Evolutionary conservation across 1,140 invertebrate species (phyloP), one percentile per base, ranked within the genome.

Genomic region (Lepidurus arcticus): DNA sequence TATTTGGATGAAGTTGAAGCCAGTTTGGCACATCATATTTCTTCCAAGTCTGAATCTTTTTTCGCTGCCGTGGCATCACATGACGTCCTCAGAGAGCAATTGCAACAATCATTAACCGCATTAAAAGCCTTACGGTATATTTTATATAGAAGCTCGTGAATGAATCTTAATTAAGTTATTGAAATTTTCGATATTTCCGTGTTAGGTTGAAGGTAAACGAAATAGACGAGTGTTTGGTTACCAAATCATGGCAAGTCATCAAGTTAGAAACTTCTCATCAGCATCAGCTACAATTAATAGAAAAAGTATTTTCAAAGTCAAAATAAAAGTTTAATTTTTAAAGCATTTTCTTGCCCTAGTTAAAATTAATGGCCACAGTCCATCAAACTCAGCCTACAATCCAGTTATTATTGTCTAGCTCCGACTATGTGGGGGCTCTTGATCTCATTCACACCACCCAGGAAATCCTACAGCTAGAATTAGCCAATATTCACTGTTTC

Each of bases 331-430:
- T 77, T 47, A 77, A 81, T 53, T 80, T 75, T 13, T 76, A 75
- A 73, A 73, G 73, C 43, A 77, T 77, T 42, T 76, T 74, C 44
- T 75, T 73, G 34, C 80, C 76, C 8, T 21, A 65, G 53, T 21
- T 98, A 26, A 94, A 95, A 84, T 85, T 98, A 75, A 98, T 98
- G 92, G 90, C 93, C 42, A 97, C 94, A 1, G 95, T 99, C 7
- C 92, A 98, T 84, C 96, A 99, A 88, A 98, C 97, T 74, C 98
- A 99, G 85, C 94, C 95, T 4, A 98, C 95, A 83, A 94, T 99
- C 82, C 97, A 99, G 84, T 87, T 96, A 73, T 87, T 99, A 11
- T 87, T 99, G 21, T 96, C 96, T 77, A 96, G 94, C 8, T 95
- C 94, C 80, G 97, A 99, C 86, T 99, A 97, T 88, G 96, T 98